Conservation (phyloP, 2,797 vertebrate species). For the Microctenopoma lineatum region DNA sequence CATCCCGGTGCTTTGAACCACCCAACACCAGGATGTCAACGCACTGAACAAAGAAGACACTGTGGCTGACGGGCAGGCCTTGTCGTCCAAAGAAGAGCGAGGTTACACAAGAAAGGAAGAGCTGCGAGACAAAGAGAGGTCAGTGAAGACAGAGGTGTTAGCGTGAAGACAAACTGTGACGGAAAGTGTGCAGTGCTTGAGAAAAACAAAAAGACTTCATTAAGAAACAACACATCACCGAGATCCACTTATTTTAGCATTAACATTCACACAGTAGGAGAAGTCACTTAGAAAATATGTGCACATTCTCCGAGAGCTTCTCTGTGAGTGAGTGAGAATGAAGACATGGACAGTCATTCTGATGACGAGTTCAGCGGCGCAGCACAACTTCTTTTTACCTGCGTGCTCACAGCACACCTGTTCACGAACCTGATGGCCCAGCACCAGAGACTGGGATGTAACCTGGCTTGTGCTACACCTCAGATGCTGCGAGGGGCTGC, state of each 20-base stretch:
- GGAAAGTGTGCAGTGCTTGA: neutral
- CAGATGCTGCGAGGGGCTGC: neutral
- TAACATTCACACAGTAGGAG: neutral
- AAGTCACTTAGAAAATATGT: neutral
- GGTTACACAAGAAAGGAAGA: neutral
- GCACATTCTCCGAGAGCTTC: neutral
- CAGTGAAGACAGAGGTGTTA: neutral
- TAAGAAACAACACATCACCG: neutral
- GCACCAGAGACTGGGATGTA: conserved; percentile 4
- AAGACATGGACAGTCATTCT: neutral
- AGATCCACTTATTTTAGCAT: neutral
- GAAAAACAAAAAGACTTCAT: neutral
- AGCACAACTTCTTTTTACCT: neutral
- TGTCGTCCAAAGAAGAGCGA: neutral
- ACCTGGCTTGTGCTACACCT: conserved; percentile 8
- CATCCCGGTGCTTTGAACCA: neutral
- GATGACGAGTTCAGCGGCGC: neutral
- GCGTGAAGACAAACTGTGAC: neutral
- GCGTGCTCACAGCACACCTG: neutral
- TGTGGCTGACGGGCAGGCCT: neutral
- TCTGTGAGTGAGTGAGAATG: neutral
- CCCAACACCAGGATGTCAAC: conserved; percentile 7
- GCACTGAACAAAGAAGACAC: neutral
- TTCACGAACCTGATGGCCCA: conserved; percentile 29
- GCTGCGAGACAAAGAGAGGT: neutral